A percentile compares a stretch with the other conserved stretches of the same genome.
Conservation (phyloP, 1,140 invertebrate genomes). For the Drosophila mojavensis region DNA sequence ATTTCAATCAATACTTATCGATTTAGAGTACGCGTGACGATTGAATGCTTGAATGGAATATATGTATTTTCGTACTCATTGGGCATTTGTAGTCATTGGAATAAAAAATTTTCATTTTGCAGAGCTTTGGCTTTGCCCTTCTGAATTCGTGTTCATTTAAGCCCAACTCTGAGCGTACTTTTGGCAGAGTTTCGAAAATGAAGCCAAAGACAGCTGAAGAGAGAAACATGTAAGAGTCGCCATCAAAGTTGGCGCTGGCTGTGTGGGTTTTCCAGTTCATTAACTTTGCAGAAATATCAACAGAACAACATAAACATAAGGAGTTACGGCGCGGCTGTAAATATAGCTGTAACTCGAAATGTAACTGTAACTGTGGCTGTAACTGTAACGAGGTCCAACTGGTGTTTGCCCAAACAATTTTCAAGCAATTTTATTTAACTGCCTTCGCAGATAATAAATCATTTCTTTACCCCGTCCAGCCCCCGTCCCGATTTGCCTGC, state of each 20-base stretch:
- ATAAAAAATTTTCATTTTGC: no score
- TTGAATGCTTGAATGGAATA: no score
- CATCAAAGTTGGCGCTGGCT: slow-evolving; percentile 8
- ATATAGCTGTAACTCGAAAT: neutral
- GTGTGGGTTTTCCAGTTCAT: slow-evolving; percentile 22
- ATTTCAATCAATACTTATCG: neutral
- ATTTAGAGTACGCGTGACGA: neutral
- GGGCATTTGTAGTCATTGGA: no score
- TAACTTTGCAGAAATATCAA: slow-evolving; percentile 26
- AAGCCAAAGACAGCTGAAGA: no score
- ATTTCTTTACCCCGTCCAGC: slow-evolving; percentile 52
- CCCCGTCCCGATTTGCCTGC: slow-evolving; percentile 8
- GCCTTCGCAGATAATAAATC: slow-evolving; percentile 79
- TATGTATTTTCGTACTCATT: no score
- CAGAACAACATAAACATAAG: slow-evolving; percentile 16
- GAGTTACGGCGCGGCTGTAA: slow-evolving; percentile 13
- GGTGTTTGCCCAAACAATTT: slow-evolving; percentile 61
- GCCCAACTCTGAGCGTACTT: no score
- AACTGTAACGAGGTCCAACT: slow-evolving; percentile 21
- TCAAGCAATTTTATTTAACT: slow-evolving; percentile 76
- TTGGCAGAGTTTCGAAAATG: no score
- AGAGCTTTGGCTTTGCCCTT: no score
- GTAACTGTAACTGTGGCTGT: neutral
- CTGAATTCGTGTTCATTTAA: no score
- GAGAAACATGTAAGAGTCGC: neutral